Conservation (phyloP, 2,888 invertebrate species). For the Leptinotarsa tumamoca region DNA sequence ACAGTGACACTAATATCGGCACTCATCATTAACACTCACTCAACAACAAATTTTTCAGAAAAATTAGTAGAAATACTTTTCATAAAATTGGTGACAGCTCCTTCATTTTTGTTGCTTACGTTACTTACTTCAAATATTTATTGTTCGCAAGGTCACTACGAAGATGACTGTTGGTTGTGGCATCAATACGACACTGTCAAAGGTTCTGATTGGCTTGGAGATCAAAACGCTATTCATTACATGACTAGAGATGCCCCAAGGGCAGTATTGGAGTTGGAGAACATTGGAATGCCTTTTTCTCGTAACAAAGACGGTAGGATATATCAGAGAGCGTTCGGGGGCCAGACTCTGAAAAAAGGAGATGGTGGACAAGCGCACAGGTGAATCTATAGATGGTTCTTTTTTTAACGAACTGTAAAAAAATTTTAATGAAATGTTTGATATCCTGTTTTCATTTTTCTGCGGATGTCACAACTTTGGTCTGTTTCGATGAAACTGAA, state of each 20-base stretch:
- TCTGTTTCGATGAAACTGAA: too few relatives aligned
- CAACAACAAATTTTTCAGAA: too few relatives aligned
- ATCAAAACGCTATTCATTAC: conserved; percentile 82
- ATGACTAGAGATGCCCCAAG: conserved; percentile 76
- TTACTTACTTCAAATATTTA: not conserved
- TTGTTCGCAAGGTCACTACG: conserved; percentile 70
- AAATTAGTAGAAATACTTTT: too few relatives aligned
- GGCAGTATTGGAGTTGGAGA: conserved; percentile 74
- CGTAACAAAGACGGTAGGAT: conserved; percentile 76
- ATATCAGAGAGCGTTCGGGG: conserved; percentile 80
- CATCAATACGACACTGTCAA: conserved; percentile 83
- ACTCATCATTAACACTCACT: too few relatives aligned
- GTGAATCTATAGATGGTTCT: conserved; percentile 23
- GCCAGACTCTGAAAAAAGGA: conserved; percentile 76
- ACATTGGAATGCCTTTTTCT: conserved; percentile 77
- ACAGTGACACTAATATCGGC: not conserved
- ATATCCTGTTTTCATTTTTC: too few relatives aligned
- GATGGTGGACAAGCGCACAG: conserved; percentile 74
- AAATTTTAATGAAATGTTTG: too few relatives aligned
- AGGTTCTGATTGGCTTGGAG: conserved; percentile 83
- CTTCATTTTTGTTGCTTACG: not conserved
- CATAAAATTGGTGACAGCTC: too few relatives aligned
- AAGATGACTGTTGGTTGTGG: conserved; percentile 80
- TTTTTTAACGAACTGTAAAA: too few relatives aligned
- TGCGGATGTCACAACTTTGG: too few relatives aligned